phyloP scores from a whole-genome alignment of 2,888 invertebrate genomes.

The Cordylochernes scorpioides region DNA sequence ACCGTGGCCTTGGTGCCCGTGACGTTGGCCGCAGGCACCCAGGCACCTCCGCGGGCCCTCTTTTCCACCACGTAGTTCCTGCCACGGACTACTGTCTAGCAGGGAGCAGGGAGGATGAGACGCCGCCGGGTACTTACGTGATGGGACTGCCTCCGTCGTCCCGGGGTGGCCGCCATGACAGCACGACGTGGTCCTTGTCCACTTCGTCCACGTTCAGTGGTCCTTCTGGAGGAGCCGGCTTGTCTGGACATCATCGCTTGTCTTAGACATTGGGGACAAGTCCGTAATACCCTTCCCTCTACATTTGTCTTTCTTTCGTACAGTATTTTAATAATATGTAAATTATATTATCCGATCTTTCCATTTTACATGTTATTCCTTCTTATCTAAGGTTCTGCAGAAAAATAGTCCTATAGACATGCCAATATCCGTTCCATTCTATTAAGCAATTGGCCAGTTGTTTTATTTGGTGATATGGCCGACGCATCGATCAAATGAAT shows the following conservation, averaged over 20 bases:
- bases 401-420: no score
- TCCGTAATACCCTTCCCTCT: no score
- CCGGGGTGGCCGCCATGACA: constrained; percentile 40
- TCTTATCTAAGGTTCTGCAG: no score
- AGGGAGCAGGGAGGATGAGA: background rate
- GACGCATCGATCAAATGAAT: no score
- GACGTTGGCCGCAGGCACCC: constrained; percentile 68
- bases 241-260: constrained; percentile 4
- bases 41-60: constrained; percentile 72
- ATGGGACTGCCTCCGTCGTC: constrained; percentile 77
- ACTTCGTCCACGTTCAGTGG: constrained; percentile 83
- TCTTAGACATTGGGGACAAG: no score
- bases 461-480: no score
- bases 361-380: no score
- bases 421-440: no score
- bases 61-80: constrained; percentile 74
- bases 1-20: constrained; percentile 5
- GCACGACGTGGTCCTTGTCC: constrained; percentile 46
- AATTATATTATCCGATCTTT: no score
- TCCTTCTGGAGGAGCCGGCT: constrained; percentile 57
- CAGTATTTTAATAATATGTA: no score
- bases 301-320: no score
- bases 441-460: no score
- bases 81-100: background rate
- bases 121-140: constrained; percentile 26